Conservation (phyloP, 1,140 invertebrate genomes). For the Zaprionus kolodkinae region DNA sequence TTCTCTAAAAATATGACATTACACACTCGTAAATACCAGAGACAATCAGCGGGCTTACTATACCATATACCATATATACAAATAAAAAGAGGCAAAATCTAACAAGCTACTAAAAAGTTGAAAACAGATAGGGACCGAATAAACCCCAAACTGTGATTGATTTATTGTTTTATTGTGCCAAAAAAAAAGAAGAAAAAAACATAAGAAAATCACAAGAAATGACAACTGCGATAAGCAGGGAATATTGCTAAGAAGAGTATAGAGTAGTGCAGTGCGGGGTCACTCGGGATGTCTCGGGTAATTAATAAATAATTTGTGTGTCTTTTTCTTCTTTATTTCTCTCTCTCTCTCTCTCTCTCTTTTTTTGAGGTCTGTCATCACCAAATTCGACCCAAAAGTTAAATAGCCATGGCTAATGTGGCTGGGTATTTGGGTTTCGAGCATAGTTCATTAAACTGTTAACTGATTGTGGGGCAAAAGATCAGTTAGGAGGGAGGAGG, state of each 20-base stretch:
- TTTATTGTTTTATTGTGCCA: slow-evolving; percentile 78
- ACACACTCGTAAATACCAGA: slow-evolving; percentile 22
- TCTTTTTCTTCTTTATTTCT: slow-evolving; percentile 42
- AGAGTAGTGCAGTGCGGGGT: not conserved
- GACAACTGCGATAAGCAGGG: slow-evolving; percentile 67
- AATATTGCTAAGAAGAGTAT: slow-evolving; percentile 41
- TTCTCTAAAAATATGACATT: slow-evolving; percentile 32
- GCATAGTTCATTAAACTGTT: slow-evolving; percentile 71
- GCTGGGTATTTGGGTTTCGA: slow-evolving; percentile 12
- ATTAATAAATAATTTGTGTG: slow-evolving; percentile 81
- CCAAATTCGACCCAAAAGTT: slow-evolving; percentile 56
- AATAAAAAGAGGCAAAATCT: slow-evolving; percentile 48
- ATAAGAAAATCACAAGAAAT: slow-evolving; percentile 52
- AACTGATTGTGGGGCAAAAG: slow-evolving; percentile 19
- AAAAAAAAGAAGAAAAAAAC: slow-evolving; percentile 49
- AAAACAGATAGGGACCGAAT: slow-evolving; percentile 53
- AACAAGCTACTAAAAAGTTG: slow-evolving; percentile 75
- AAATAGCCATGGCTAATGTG: slow-evolving; percentile 72
- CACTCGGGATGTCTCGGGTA: slow-evolving; percentile 30
- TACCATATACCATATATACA: slow-evolving; percentile 28
- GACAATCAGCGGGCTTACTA: slow-evolving; percentile 4
- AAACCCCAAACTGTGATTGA: slow-evolving; percentile 68
- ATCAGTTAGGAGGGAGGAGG: not conserved
- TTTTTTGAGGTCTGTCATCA: slow-evolving; percentile 35
- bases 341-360: slow-evolving; percentile 27